Evolutionary conservation across 2,888 invertebrate species (phyloP).

Genomic region (Criorhina ranunculi): DNA sequence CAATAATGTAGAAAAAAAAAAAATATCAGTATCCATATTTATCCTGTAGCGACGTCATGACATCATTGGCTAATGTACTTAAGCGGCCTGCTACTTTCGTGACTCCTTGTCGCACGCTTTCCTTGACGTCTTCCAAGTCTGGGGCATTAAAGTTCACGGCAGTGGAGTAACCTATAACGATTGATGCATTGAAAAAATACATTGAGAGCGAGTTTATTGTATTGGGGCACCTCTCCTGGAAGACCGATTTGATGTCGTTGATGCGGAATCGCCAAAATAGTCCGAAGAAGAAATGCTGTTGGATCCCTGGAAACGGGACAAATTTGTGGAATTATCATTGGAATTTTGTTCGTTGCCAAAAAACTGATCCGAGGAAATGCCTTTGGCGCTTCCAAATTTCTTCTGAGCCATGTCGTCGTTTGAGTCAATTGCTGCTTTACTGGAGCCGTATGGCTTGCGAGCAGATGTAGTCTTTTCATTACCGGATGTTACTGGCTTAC

Average conservation of each 20-base stretch:
- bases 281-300: conserved; percentile 98
- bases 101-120: conserved; percentile 98
- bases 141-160: conserved; percentile 86
- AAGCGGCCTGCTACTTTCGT: conserved; percentile 98
- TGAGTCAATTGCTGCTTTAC: conserved; percentile 48
- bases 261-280: conserved; percentile 90
- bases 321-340: conserved; percentile 87
- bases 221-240: conserved; percentile 67
- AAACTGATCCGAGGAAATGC: conserved; percentile 98
- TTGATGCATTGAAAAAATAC: conserved; percentile 26
- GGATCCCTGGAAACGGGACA: conserved; percentile 95
- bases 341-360: conserved; percentile 89
- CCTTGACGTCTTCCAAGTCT: conserved; percentile 98
- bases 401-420: conserved; percentile 93
- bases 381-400: conserved; percentile 98
- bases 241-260: conserved; percentile 79
- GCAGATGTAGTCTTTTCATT: conserved; percentile 56
- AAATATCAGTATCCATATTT: conserved; percentile 87
- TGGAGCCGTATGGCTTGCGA: conserved; percentile 73
- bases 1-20: conserved; percentile 48
- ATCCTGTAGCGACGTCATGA: conserved; percentile 96
- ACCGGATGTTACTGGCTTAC: conserved; percentile 71
- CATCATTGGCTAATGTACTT: conserved; percentile 96
- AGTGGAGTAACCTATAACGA: conserved; percentile 80
- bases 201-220: neutral